phyloP scores from a whole-genome alignment of 2,888 invertebrate genomes.

The Nephrotoma guestfalica region DNA sequence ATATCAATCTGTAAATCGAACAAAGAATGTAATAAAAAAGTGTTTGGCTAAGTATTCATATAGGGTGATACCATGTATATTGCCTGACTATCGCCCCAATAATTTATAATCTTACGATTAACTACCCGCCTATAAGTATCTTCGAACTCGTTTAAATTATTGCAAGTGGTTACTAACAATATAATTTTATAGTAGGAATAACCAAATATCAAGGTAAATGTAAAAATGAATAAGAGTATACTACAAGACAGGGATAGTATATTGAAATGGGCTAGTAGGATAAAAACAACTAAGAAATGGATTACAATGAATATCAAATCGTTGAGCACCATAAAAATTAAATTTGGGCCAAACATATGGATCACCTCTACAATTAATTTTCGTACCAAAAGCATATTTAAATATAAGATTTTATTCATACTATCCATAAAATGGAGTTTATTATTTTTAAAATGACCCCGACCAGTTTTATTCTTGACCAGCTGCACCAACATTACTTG shows the following conservation, averaged over 20 bases:
- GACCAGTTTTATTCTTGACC: not conserved
- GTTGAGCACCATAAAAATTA: not conserved
- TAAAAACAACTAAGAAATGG: not conserved
- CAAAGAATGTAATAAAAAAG: not conserved
- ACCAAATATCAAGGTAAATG: not conserved
- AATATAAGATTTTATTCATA: not conserved
- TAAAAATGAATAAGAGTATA: not conserved
- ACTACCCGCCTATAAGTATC: not conserved
- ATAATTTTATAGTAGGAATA: not conserved
- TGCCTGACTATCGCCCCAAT: not conserved
- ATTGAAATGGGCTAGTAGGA: not conserved
- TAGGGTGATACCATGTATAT: not conserved
- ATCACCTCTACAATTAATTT: not conserved
- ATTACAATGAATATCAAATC: not conserved
- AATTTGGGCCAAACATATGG: not conserved
- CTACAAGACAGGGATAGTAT: not conserved
- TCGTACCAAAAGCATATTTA: not conserved
- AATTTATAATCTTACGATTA: not conserved
- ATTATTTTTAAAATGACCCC: not conserved
- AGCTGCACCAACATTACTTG: not conserved
- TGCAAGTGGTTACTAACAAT: not conserved
- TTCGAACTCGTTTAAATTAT: not conserved
- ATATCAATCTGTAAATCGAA: not conserved
- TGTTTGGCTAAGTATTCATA: not conserved
- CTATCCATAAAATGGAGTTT: not conserved